Conservation (phyloP, 92 coral and sea anemone species). For the Chrysogorgia sp. region DNA sequence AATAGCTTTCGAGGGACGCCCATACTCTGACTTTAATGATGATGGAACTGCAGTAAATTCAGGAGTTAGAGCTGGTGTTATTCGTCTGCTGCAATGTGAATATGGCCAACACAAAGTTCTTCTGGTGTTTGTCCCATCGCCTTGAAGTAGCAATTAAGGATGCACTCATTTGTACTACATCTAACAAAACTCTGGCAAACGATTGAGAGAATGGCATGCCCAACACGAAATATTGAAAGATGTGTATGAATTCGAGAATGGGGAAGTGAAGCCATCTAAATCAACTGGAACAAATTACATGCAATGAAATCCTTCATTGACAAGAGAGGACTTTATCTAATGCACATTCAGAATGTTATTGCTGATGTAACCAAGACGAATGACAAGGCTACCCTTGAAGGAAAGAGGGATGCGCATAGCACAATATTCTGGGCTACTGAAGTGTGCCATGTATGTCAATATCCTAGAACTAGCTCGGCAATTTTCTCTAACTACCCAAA, state of each 20-base stretch:
- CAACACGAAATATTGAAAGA: background rate
- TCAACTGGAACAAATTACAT: constrained; percentile 56
- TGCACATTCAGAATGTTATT: constrained; percentile 69
- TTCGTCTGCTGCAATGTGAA: constrained; percentile 39
- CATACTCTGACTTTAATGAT: constrained; percentile 54
- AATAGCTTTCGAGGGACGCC: constrained; percentile 61
- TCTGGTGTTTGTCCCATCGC: constrained; percentile 63
- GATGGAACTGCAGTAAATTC: constrained; percentile 61
- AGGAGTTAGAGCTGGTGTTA: constrained; percentile 56
- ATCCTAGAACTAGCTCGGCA: constrained; percentile 63
- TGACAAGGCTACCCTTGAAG: constrained; percentile 65
- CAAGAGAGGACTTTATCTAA: constrained; percentile 65
- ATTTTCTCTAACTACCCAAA: too few relatives aligned
- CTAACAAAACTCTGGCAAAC: constrained; percentile 66
- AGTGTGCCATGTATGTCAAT: constrained; percentile 65
- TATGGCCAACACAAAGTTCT: constrained; percentile 58
- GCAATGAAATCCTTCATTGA: constrained; percentile 57
- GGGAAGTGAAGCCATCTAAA: constrained; percentile 68
- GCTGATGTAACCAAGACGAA: constrained; percentile 61
- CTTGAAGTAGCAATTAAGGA: constrained; percentile 66
- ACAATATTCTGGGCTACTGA: constrained; percentile 48
- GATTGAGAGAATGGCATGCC: constrained; percentile 51
- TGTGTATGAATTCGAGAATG: constrained; percentile 40
- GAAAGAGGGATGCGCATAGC: constrained; percentile 60
- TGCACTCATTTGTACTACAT: constrained; percentile 60